A percentile compares a stretch with the other conserved stretches of the same genome.
Conservation (phyloP, 2,113 vertebrate genomes). For the Nothobranchius furzeri region DNA sequence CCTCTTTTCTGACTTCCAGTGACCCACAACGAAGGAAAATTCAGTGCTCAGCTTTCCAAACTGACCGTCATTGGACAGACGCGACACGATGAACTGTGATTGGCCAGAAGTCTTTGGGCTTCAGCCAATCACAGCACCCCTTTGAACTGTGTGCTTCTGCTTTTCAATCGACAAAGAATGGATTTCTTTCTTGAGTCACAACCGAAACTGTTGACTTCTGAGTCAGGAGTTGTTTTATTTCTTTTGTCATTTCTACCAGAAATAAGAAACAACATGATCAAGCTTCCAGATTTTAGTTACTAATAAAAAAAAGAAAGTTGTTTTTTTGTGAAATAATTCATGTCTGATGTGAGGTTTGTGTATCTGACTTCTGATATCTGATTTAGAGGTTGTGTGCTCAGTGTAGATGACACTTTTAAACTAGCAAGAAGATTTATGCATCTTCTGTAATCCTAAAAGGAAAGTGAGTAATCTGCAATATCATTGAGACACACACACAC, state of each 20-base stretch:
- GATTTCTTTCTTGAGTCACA: conserved; percentile 23
- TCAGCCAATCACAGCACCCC: conserved; percentile 28
- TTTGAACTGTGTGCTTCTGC: conserved; percentile 21
- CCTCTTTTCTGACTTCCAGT: conserved; percentile 73
- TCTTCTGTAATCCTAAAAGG: conserved; percentile 58
- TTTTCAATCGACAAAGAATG: conserved; percentile 35
- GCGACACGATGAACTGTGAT: conserved; percentile 85
- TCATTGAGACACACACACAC: conserved; percentile 17
- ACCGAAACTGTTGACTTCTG: conserved; percentile 14
- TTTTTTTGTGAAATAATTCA: conserved; percentile 43
- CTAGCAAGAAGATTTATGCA: conserved; percentile 50
- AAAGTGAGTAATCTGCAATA: conserved; percentile 58
- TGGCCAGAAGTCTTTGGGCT: conserved; percentile 13
- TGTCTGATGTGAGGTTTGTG: conserved; percentile 30
- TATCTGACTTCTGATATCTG: neutral
- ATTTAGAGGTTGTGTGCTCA: conserved; percentile 40
- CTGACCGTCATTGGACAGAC: conserved; percentile 83
- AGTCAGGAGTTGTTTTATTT: conserved; percentile 16
- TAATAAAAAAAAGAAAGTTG: conserved; percentile 15
- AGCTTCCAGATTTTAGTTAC: conserved; percentile 3
- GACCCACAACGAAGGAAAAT: conserved; percentile 88
- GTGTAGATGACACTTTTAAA: conserved; percentile 58
- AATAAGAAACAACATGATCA: neutral
- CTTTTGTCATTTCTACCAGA: neutral
- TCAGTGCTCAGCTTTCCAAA: conserved; percentile 91